Percentiles rank a stretch among this genome's conserved stretches.
phyloP scores from a whole-genome alignment of 2,797 vertebrate genomes.

The Loriculus beryllinus region DNA sequence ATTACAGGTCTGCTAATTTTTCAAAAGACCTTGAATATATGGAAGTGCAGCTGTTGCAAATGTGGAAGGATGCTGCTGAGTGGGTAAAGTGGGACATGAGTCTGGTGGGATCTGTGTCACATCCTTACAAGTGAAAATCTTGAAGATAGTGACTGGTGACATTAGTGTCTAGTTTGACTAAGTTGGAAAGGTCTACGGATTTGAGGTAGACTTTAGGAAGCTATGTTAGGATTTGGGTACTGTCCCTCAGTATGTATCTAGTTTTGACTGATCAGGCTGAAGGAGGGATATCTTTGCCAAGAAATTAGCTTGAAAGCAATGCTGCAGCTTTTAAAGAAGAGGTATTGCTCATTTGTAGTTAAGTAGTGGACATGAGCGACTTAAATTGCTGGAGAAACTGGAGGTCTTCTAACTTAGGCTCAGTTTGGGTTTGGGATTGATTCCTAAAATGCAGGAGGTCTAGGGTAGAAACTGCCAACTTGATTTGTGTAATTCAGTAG shows the following conservation, averaged over 20 bases:
- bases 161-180: not conserved
- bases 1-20: not conserved
- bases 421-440: not conserved
- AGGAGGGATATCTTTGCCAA: not conserved
- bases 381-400: not conserved
- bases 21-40: not conserved
- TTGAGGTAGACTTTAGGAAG: not conserved
- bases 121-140: not conserved
- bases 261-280: not conserved
- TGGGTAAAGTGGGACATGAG: not conserved
- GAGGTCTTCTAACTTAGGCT: not conserved
- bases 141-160: not conserved
- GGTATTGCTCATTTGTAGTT: not conserved
- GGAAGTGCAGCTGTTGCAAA: not conserved
- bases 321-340: not conserved
- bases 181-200: not conserved
- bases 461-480: not conserved
- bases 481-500: not conserved
- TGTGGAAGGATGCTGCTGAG: not conserved
- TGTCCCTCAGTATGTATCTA: not conserved
- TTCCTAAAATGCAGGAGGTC: not conserved
- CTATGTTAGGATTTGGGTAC: not conserved
- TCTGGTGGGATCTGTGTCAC: not conserved
- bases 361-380: not conserved
- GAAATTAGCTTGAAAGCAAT: not conserved